phyloP scores from a whole-genome alignment of 1,140 invertebrate species.

The Orius insidiosus region DNA sequence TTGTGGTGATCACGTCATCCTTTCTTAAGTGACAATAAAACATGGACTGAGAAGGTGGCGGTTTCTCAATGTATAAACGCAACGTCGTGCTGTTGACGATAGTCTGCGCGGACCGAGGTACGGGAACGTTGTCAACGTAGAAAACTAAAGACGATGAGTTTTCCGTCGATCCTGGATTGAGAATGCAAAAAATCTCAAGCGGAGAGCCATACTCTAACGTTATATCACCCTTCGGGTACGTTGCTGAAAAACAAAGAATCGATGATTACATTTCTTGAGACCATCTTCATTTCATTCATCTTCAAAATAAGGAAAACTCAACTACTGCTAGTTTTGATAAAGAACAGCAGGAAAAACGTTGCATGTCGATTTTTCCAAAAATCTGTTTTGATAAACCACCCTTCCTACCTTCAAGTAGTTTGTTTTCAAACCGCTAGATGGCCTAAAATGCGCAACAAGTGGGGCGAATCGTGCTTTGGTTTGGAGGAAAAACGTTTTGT shows the following conservation, averaged over 20 bases:
- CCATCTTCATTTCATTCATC: too few relatives aligned
- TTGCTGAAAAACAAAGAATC: slow-evolving; percentile 25
- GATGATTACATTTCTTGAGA: too few relatives aligned
- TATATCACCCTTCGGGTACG: slow-evolving; percentile 33
- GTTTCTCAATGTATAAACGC: slow-evolving; percentile 26
- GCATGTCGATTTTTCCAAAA: too few relatives aligned
- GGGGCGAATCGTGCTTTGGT: too few relatives aligned
- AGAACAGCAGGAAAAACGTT: too few relatives aligned
- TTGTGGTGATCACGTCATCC: background rate
- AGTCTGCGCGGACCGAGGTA: slow-evolving; percentile 26
- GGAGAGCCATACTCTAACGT: slow-evolving; percentile 29
- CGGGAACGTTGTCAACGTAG: slow-evolving; percentile 25
- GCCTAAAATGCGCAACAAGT: too few relatives aligned
- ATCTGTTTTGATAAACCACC: too few relatives aligned
- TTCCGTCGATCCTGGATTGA: slow-evolving; percentile 26
- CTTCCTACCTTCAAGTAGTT: too few relatives aligned
- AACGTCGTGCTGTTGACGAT: slow-evolving; percentile 32
- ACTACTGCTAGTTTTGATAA: background rate
- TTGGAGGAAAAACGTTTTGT: too few relatives aligned
- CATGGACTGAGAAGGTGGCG: slow-evolving; percentile 26
- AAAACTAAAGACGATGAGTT: slow-evolving; percentile 30
- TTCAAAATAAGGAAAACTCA: background rate
- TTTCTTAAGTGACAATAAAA: slow-evolving; percentile 25
- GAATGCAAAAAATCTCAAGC: slow-evolving; percentile 30
- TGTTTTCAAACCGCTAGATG: too few relatives aligned